These are phyloP conservation scores for Cremastinae sp. DNA, from an alignment of 2,888 invertebrate species.

Conservation along the genomic window DNA sequence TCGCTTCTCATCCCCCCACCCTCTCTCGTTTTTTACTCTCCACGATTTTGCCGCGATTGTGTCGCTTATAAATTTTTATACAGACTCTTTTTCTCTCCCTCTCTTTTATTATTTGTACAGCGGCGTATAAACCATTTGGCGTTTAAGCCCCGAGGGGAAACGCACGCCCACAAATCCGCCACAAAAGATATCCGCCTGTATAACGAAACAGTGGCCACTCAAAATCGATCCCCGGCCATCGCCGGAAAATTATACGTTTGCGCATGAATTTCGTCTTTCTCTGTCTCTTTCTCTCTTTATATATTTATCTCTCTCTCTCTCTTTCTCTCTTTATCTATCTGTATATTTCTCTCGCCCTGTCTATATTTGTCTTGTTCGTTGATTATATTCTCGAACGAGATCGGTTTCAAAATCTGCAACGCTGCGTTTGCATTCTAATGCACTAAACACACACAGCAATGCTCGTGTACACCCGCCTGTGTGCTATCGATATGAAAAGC, in stretches of 20 bases:
- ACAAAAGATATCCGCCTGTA: constrained; percentile 79
- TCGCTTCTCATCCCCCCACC: constrained; percentile 6
- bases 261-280: constrained; percentile 71
- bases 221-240: constrained; percentile 75
- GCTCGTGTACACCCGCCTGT: neutral
- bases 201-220: constrained; percentile 77
- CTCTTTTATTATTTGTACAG: constrained; percentile 52
- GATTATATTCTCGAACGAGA: constrained; percentile 3
- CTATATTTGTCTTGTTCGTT: constrained; percentile 27
- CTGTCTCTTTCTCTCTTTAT: constrained; percentile 61
- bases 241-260: constrained; percentile 78
- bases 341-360: constrained; percentile 60
- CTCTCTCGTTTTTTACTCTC: constrained; percentile 31
- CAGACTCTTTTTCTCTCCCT: neutral
- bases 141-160: constrained; percentile 76
- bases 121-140: constrained; percentile 76
- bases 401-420: constrained; percentile 52
- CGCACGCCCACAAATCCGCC: constrained; percentile 77
- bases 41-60: constrained; percentile 6
- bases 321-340: constrained; percentile 61
- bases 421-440: constrained; percentile 52
- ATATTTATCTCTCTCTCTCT: constrained; percentile 42
- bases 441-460: constrained; percentile 4
- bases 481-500: constrained; percentile 13
- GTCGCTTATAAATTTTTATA: constrained; percentile 6